Conservation (phyloP, 2,113 vertebrate species). For the Motacilla alba region DNA sequence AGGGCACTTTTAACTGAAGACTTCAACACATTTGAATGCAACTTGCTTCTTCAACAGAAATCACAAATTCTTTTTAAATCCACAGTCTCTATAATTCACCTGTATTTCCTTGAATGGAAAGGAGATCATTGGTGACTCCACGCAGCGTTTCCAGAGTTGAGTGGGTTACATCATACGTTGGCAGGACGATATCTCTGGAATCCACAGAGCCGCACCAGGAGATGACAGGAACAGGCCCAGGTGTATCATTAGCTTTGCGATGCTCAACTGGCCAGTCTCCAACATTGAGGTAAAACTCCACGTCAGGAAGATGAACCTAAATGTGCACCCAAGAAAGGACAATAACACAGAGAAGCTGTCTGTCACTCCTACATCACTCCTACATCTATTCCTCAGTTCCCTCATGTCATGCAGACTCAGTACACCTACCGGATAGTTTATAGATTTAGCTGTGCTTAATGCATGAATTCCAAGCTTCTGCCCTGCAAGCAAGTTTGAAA, state of each 20-base stretch:
- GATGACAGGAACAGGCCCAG: slow-evolving; percentile 83
- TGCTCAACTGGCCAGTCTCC: slow-evolving; percentile 92
- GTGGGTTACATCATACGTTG: slow-evolving; percentile 90
- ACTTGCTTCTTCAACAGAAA: not conserved
- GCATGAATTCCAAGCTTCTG: not conserved
- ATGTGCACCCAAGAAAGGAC: not conserved
- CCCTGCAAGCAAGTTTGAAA: not conserved
- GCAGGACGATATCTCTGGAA: slow-evolving; percentile 87
- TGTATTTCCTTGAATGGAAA: slow-evolving; percentile 92
- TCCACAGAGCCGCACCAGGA: slow-evolving; percentile 92
- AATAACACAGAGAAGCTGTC: not conserved
- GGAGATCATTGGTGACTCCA: slow-evolving; percentile 90
- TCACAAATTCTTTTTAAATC: not conserved
- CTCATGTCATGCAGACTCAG: not conserved
- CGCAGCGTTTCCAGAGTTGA: slow-evolving; percentile 89
- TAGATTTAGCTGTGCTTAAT: not conserved
- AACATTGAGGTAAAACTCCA: slow-evolving; percentile 92
- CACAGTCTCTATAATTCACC: slow-evolving; percentile 67
- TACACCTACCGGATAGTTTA: not conserved
- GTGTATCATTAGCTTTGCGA: slow-evolving; percentile 71
- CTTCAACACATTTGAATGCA: not conserved
- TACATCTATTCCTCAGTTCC: not conserved
- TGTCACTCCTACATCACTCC: not conserved
- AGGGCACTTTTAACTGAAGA: not conserved
- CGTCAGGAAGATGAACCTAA: slow-evolving; percentile 85